phyloP scores from a whole-genome alignment of 2,113 vertebrate genomes.

The Scortum barcoo region DNA sequence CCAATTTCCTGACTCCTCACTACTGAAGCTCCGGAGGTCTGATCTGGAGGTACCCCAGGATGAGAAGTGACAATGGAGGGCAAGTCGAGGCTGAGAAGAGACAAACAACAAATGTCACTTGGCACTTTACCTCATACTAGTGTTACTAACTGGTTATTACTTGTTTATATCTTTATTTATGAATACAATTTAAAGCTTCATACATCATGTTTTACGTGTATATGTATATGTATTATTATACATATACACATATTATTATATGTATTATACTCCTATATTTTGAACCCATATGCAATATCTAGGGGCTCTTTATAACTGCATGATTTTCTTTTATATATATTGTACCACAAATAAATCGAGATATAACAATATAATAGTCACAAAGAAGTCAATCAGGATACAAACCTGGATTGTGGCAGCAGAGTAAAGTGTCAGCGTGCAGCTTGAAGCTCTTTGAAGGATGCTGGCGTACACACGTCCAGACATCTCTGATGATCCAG shows the following conservation, averaged over 20 bases:
- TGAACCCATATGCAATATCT: too few relatives aligned
- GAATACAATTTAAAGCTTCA: too few relatives aligned
- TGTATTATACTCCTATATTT: too few relatives aligned
- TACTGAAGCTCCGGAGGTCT: not conserved
- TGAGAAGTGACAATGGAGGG: conserved; percentile 39
- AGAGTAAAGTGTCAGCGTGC: conserved; percentile 34
- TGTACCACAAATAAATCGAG: not conserved
- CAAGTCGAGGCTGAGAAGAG: conserved; percentile 10
- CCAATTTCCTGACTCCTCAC: not conserved
- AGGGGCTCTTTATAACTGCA: too few relatives aligned
- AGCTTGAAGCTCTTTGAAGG: conserved; percentile 64
- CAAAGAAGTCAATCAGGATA: not conserved
- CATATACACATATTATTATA: too few relatives aligned
- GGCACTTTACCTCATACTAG: too few relatives aligned
- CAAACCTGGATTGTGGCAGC: conserved; percentile 52
- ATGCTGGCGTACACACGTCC: conserved; percentile 72
- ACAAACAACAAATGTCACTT: too few relatives aligned
- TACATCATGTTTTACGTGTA: too few relatives aligned
- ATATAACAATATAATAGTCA: not conserved
- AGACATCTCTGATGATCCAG: conserved; percentile 69
- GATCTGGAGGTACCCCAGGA: conserved; percentile 48
- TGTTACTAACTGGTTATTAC: too few relatives aligned
- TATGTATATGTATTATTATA: too few relatives aligned
- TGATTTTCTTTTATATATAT: too few relatives aligned
- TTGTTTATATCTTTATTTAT: too few relatives aligned